Evolutionary conservation across 64 coral and sea anemone genomes (phyloP), one percentile per base, ranked within the genome.

Genomic region (Astreopora myriophthalma): DNA sequence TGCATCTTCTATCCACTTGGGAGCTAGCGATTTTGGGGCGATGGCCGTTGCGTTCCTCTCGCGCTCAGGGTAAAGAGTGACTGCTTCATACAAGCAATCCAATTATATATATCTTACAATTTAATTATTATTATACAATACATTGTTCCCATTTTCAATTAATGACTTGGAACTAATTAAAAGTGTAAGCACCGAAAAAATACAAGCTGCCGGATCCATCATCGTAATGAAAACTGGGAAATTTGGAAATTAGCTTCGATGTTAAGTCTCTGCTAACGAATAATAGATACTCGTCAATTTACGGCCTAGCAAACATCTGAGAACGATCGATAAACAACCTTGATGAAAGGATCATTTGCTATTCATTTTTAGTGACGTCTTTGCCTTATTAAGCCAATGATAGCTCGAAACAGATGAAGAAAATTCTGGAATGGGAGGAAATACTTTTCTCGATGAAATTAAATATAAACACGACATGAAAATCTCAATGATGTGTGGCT

Each of bases 151-250:
- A 85, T 89, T 93, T 93, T 97, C 78, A 94, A 90, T 88, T 97
- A 97, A 97, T 97, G 92, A 97, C 86, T 65, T 64, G 82, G 82
- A 74, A 83, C 87, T 97, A 97, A 97, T 97, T 97, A 97, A 94
- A 89, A 90, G 88, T 68, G 90, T 93, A 86, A 87, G 80, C 64
- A 76, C 66, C 40, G 49, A 79, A 81, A 76, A 80, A 86, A 79
- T 76, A 71, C 74, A 70, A 87, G 69, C 80, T 42, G 31, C 91
- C 95, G 91, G 95, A 97, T 89, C 62, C 91, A 63, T 88, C 38
- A 80, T 69, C 39, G 25, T 89, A 89, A 89, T 74, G 72, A 94
- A 90, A 86, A 94, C 84, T 83, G 34, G 34, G 76, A 72, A 88
- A 92, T 75, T 74, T 86, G 66, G 73, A 95, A 92, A 86, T 87